Percentiles rank a stretch among this genome's conserved stretches.
Conservation (phyloP, 2,888 invertebrate genomes). For the Subacronicta megacephala region DNA sequence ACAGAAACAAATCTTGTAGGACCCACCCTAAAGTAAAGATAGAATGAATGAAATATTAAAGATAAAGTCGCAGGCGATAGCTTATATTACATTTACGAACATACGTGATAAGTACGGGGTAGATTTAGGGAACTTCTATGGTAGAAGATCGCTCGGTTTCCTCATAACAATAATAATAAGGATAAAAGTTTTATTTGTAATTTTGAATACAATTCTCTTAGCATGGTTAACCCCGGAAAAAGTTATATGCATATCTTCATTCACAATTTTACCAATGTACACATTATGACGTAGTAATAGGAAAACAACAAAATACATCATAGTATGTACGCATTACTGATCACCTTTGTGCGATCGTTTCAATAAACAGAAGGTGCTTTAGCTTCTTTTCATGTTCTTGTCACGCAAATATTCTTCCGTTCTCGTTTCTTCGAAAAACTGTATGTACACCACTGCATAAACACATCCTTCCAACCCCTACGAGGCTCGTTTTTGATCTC, state of each 20-base stretch:
- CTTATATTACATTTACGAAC: too few species aligned
- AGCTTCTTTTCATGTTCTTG: conserved; percentile 32
- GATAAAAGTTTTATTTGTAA: neutral
- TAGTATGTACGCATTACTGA: conserved; percentile 2
- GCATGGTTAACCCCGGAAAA: conserved; percentile 5
- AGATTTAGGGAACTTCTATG: too few species aligned
- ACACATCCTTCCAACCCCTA: conserved; percentile 6
- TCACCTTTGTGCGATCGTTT: conserved; percentile 23
- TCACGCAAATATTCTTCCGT: conserved; percentile 20
- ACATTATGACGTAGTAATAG: conserved; percentile 2
- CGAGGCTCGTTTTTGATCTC: conserved; percentile 11
- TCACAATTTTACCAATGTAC: neutral
- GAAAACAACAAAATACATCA: conserved; percentile 1
- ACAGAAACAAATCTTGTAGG: too few species aligned
- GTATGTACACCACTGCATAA: conserved; percentile 10
- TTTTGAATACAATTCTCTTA: conserved; percentile 1
- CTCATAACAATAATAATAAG: neutral
- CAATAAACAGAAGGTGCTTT: conserved; percentile 22
- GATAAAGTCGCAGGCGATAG: too few species aligned
- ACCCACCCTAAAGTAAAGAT: too few species aligned
- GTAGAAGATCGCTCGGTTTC: too few species aligned
- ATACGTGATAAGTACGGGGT: too few species aligned
- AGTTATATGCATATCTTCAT: neutral
- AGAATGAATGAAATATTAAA: too few species aligned
- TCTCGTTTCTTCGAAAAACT: conserved; percentile 11